Percentiles rank a stretch among this genome's conserved stretches.
These are phyloP conservation scores for Trachelipus rathkii DNA, from an alignment of 1,140 invertebrate species.

Conservation along the genomic window DNA sequence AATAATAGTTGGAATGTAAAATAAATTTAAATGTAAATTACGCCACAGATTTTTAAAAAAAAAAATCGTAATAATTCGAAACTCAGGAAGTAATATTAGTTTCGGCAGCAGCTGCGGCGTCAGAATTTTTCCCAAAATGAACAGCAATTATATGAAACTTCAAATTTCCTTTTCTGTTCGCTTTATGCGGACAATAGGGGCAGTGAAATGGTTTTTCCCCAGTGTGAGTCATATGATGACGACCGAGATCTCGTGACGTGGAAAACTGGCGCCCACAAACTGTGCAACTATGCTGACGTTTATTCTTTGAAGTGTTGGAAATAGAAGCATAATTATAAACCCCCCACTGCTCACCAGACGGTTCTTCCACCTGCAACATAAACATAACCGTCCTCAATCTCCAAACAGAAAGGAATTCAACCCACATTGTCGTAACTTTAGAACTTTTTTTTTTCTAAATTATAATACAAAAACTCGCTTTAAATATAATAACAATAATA, in stretches of 20 bases:
- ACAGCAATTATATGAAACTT: slow-evolving; percentile 40
- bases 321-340: slow-evolving; percentile 29
- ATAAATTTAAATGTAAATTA: too few relatives aligned
- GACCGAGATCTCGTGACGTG: slow-evolving; percentile 37
- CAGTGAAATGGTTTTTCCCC: slow-evolving; percentile 57
- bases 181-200: slow-evolving; percentile 51
- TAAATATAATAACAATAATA: too few relatives aligned
- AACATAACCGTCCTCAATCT: background rate
- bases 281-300: slow-evolving; percentile 31
- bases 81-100: too few relatives aligned
- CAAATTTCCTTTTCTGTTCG: slow-evolving; percentile 45
- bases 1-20: too few relatives aligned
- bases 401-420: slow-evolving; percentile 1
- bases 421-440: too few relatives aligned
- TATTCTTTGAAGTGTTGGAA: background rate
- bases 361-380: background rate
- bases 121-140: slow-evolving; percentile 18
- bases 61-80: too few relatives aligned
- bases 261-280: slow-evolving; percentile 37
- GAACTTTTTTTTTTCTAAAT: too few relatives aligned
- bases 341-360: slow-evolving; percentile 33
- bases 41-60: too few relatives aligned
- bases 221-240: slow-evolving; percentile 50
- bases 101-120: too few relatives aligned
- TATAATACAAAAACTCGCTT: too few relatives aligned